phyloP scores from a whole-genome alignment of 2,888 invertebrate species.

The Plagodis pulveraria region DNA sequence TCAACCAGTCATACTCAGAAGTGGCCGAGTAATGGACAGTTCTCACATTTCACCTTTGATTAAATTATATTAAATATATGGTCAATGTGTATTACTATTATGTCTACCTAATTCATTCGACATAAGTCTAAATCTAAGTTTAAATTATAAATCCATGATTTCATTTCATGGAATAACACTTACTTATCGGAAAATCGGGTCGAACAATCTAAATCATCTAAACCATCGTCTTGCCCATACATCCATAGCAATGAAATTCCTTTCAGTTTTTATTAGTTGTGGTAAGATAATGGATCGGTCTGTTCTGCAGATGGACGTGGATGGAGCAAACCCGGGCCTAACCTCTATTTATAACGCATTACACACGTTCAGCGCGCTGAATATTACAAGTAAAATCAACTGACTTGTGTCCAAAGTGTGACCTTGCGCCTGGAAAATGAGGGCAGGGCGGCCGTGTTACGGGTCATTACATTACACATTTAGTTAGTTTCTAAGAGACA shows the following conservation, averaged over 20 bases:
- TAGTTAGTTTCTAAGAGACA: constrained; percentile 13
- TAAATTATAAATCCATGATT: no score
- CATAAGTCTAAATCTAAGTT: no score
- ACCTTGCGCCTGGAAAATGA: constrained; percentile 34
- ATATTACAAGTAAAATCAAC: constrained; percentile 74
- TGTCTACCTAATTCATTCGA: no score
- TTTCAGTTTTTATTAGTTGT: constrained; percentile 78
- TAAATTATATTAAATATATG: no score
- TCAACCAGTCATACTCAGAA: no score
- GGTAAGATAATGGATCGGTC: constrained; percentile 77
- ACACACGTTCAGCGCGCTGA: constrained; percentile 69
- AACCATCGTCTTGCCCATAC: constrained; percentile 43
- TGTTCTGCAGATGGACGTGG: constrained; percentile 69
- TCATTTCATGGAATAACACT: no score
- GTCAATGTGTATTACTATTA: no score
- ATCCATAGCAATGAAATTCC: constrained; percentile 63
- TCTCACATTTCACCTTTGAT: no score
- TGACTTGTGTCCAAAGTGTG: constrained; percentile 52
- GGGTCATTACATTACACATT: constrained; percentile 36
- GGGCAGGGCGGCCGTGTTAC: constrained; percentile 25
- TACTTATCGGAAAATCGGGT: neutral
- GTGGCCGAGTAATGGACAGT: no score
- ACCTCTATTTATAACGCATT: constrained; percentile 77
- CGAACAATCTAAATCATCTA: constrained; percentile 34
- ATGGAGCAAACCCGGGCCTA: constrained; percentile 66